Percentiles rank a stretch among this genome's conserved stretches.
These are phyloP conservation scores for Holothuria scabra DNA, from an alignment of 53 echinoderm and acorn worm species.

Conservation along the genomic window DNA sequence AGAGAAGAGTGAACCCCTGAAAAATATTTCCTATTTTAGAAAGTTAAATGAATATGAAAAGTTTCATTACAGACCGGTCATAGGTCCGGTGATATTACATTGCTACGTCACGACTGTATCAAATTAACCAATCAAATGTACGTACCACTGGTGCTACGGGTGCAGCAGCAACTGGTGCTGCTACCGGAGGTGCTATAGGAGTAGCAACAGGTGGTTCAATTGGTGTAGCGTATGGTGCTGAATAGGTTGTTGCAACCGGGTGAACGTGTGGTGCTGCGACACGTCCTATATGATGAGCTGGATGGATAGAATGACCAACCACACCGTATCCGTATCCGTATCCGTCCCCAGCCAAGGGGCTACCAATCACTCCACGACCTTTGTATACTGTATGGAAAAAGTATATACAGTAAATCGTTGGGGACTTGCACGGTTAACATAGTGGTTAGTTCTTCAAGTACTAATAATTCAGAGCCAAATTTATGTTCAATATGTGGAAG, in stretches of 20 bases:
- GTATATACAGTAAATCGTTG: too few relatives aligned
- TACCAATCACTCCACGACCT: neutral
- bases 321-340: neutral
- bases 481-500: too few relatives aligned
- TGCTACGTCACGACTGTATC: too few relatives aligned
- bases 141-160: slow-evolving; percentile 24
- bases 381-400: neutral
- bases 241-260: neutral
- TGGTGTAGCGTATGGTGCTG: neutral
- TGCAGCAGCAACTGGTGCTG: slow-evolving; percentile 13
- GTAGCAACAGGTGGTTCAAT: neutral
- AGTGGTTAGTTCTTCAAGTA: too few relatives aligned
- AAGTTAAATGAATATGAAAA: too few relatives aligned
- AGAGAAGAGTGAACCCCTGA: too few relatives aligned
- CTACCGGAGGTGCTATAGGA: neutral
- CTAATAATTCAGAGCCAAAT: too few relatives aligned
- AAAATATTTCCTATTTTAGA: too few relatives aligned
- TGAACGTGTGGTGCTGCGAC: neutral
- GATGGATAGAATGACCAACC: slow-evolving; percentile 10
- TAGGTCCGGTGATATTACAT: too few relatives aligned
- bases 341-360: neutral
- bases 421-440: too few relatives aligned
- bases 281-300: neutral
- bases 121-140: neutral
- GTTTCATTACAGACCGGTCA: too few relatives aligned